Evolutionary conservation across 2,888 invertebrate species (phyloP), one percentile per base, ranked within the genome.

Genomic region (Hypomecis atomaria): DNA sequence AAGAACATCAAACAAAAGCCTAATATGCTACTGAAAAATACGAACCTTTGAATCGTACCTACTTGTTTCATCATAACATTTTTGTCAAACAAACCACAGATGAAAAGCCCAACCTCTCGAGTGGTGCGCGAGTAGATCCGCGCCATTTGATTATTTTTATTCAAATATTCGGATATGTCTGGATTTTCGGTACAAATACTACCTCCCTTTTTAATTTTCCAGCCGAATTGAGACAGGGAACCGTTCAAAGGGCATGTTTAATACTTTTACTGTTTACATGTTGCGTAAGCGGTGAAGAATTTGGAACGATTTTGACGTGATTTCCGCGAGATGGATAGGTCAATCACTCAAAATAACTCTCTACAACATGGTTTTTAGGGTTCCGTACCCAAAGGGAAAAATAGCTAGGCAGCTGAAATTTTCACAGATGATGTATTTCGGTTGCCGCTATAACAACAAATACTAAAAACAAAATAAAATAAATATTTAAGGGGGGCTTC

Each of bases 211-310:
- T 71, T 68, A 66, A 71, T 68, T 71, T 71, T 66, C 59, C 66
- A 63, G 49, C 33, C 54, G 59, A 55, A 59, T 62, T 57, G 60
- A 48, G 47, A 44, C 54, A 54, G 47, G 60, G 55, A 53, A 58
- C 52, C 55, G 58, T 59, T 71, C 71, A 69, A 71, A 71, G 69
- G 69, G 62, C 63, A 66, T 62, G 53, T 69, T 66, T 65, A 60
- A 69, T 66, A 65, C 59, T 61, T 66, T 62, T 66, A 62, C 61
- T 64, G 54, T 65, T 61, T 64, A 59, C 48, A 62, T 66, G 56
- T 56, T 61, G 62, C 62, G 59, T 63, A 56, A 52, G 44, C 52
- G 50, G 45, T 10, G 47, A 48, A 53, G 54, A 61, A 59, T 58
- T 56, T n/a, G 50, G 61, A 49, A 53, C 45, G 49, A 45, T 50